phyloP scores from a whole-genome alignment of 2,113 vertebrate species.

The Protobothrops flavoviridis region DNA sequence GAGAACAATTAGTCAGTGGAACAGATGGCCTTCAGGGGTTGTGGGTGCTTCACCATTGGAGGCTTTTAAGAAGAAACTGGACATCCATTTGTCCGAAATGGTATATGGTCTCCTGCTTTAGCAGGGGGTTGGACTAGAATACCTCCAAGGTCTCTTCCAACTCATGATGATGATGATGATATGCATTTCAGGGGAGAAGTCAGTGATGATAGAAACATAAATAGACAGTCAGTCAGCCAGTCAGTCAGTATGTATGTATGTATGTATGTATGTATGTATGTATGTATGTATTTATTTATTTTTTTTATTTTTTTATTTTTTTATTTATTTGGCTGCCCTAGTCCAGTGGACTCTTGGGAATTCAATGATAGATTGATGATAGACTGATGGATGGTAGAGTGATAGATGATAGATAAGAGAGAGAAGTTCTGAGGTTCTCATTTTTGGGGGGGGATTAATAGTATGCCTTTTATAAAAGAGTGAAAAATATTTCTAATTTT shows the following conservation, averaged over 20 bases:
- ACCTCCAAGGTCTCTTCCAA: background rate
- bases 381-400: background rate
- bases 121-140: background rate
- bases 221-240: background rate
- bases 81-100: background rate
- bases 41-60: background rate
- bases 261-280: too few relatives aligned
- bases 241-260: too few relatives aligned
- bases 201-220: background rate
- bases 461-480: background rate
- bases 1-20: background rate
- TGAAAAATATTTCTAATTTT: background rate
- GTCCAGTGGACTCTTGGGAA: background rate
- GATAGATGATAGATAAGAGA: background rate
- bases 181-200: background rate
- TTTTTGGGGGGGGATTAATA: background rate
- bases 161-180: background rate
- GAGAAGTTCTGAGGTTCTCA: background rate
- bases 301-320: background rate
- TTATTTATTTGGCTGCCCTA: background rate
- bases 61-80: background rate
- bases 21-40: background rate
- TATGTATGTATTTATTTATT: too few relatives aligned
- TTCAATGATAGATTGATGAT: background rate
- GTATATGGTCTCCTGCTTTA: background rate